Evolutionary conservation across 1,140 invertebrate species (phyloP), one percentile per base, ranked within the genome.

Genomic region (Theocolax elegans): DNA sequence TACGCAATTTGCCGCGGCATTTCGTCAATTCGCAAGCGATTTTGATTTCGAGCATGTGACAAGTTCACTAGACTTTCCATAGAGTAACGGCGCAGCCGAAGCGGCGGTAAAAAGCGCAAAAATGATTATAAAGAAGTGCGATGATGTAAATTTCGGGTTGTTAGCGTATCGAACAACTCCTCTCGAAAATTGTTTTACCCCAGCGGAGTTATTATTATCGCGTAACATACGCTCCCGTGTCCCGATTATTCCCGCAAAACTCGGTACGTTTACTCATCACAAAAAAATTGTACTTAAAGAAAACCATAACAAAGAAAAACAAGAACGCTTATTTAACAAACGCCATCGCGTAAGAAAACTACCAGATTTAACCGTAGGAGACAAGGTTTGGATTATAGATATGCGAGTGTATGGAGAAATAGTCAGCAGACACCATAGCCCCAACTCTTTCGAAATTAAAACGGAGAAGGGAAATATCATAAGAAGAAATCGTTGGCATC

Each of bases 91-190:
- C n/a, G n/a, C n/a, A n/a, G n/a, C n/a, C n/a, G n/a, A n/a, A n/a
- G n/a, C n/a, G n/a, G 66, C 49, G 31, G 76, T 78, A 15, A 54
- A 71, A 42, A 75, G 75, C 40, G 65, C 74, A 0, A 77, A 77
- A 70, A 73, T 74, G 60, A 67, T 78, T 13, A 60, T 77, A 46
- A 77, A 74, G 71, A 78, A 77, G 62, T 69, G 44, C 21, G 58
- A 70, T 58, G 64, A 60, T 56, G 8, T 65, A 3, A 17, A n/a
- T 1, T 46, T 4, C 7, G 63, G 49, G 0, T 53, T 53, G 19
- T 15, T 53, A 29, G 63, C 63, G 9, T 21, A 66, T 40, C 25
- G 59, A 63, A 63, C 59, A 13, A 27, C 38, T 8, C 38, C 38
- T 15, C 15, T 40, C 7, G 38, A 8, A 40, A 40, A 40, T 15